phyloP scores from a whole-genome alignment of 2,113 vertebrate genomes.

The Garra rufa region DNA sequence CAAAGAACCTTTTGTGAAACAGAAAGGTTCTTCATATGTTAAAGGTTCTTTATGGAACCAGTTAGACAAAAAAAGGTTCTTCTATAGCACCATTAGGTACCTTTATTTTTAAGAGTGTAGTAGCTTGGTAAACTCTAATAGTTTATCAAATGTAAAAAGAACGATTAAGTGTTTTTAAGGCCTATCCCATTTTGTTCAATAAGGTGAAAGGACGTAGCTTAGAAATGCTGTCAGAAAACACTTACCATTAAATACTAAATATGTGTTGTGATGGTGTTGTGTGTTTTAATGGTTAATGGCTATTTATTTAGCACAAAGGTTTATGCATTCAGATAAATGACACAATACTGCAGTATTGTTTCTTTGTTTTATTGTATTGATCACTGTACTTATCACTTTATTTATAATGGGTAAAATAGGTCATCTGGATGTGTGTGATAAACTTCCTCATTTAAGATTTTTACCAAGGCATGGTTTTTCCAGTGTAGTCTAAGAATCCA shows the following conservation, averaged over 20 bases:
- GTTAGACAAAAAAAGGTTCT: too few relatives aligned
- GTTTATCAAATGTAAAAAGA: not conserved
- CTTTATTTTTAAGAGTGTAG: too few relatives aligned
- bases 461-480: slow-evolving; percentile 40
- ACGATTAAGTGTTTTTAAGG: not conserved
- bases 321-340: not conserved
- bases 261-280: not conserved
- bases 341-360: not conserved
- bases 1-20: too few relatives aligned
- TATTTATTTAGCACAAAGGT: not conserved
- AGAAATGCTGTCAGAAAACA: not conserved
- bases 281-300: not conserved
- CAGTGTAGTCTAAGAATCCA: slow-evolving; percentile 40
- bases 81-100: too few relatives aligned
- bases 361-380: not conserved
- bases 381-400: not conserved
- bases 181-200: not conserved
- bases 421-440: not conserved
- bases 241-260: not conserved
- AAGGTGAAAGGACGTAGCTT: not conserved
- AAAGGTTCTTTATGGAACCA: too few relatives aligned
- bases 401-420: not conserved
- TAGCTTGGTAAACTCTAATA: not conserved
- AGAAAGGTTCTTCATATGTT: too few relatives aligned
- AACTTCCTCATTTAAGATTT: too few relatives aligned